Evolutionary conservation across 2,113 vertebrate genomes (phyloP), one percentile per base, ranked within the genome.

Genomic region (Notechis scutatus): DNA sequence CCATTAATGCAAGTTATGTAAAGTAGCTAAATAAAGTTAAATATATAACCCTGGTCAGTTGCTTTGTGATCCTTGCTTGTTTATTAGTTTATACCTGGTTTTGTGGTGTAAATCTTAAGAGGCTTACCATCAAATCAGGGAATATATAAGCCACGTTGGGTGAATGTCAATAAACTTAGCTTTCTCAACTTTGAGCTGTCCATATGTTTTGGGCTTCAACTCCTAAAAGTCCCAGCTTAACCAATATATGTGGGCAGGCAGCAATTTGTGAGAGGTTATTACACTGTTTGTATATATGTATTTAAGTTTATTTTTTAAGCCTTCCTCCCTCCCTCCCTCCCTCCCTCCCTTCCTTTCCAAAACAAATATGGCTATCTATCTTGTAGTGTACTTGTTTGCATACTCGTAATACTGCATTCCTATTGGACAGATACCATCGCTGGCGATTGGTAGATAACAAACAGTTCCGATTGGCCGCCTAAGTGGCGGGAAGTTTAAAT

Each of bases 271-370:
- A 34, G 1, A 34, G 64, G 4, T 34, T 18, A 74, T 34, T 34
- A 74, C 14, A 74, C 14, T 18, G 64, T 74, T 74, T 74, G 15
- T 50, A 47, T 86, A 1, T 12, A 23, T 85, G 10, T 42, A 45
- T 26, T 86, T 26, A 50, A 50, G 47, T 50, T 50, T 47, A 47
- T 47, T 50, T 47, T 50, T 50, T 50, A 50, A 50, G 47, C 47
- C 47, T 50, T 9, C 47, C 8, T 50, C 10, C 47, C 47, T 50
- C 8, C 47, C 7, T 47, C 7, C 1, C 47, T 7, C 45, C 45
- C 3, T 45, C 45, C 45, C 47, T 47, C 45, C 45, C 94, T 94
- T 95, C 94, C 92, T 50, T 15, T 20, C 7, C 24, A 3, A 85
- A 81, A 93, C 90, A 86, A 61, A 93, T 74, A 74, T 18, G n/a